phyloP scores from a whole-genome alignment of 2,888 invertebrate genomes.

The Tryphoninae sp. region DNA sequence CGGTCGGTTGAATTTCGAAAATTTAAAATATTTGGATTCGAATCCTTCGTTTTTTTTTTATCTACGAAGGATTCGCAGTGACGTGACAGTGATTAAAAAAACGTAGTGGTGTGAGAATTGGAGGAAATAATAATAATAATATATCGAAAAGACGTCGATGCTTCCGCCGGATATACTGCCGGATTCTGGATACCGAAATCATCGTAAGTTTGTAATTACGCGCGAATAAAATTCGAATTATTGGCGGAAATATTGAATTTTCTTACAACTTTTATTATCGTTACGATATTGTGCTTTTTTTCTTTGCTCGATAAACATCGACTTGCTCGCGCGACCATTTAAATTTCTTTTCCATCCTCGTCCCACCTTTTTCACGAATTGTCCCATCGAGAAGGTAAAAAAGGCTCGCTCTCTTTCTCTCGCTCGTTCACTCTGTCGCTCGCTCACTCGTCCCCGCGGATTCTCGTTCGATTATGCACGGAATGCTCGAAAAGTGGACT shows the following conservation, averaged over 20 bases:
- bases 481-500: slow-evolving; percentile 2
- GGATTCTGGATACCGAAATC: slow-evolving; percentile 64
- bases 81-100: slow-evolving; percentile 16
- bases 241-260: neutral
- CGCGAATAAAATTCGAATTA: slow-evolving; percentile 22
- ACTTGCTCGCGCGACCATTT: neutral
- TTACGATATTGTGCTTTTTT: neutral
- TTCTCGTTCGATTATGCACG: slow-evolving; percentile 18
- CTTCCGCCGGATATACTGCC: slow-evolving; percentile 62
- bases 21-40: neutral
- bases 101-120: neutral
- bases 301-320: neutral
- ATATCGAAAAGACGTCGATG: slow-evolving; percentile 52
- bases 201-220: slow-evolving; percentile 55
- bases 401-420: neutral
- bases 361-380: neutral
- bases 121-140: slow-evolving; percentile 21
- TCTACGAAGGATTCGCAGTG: slow-evolving; percentile 1
- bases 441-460: too few species aligned
- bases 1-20: neutral
- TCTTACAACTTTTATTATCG: neutral
- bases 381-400: neutral
- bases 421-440: neutral
- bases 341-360: neutral
- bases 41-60: neutral